These are phyloP conservation scores for Stichopus horrens DNA, from an alignment of 53 echinoderm and acorn worm species.

Conservation along the genomic window DNA sequence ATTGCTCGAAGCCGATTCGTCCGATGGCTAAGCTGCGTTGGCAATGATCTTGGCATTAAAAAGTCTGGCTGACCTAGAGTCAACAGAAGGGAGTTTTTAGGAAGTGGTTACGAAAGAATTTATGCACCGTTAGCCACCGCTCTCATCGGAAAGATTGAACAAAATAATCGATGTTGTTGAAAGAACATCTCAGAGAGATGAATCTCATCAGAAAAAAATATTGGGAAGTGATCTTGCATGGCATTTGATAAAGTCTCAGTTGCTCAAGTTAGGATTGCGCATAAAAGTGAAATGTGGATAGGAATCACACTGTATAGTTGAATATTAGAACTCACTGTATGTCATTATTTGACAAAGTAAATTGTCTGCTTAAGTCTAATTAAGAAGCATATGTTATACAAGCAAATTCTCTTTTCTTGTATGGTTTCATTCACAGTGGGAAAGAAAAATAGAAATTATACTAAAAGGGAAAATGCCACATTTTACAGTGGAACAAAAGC, in stretches of 20 bases:
- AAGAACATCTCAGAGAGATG: neutral
- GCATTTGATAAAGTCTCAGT: neutral
- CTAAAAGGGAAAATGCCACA: too few relatives aligned
- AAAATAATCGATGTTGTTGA: neutral
- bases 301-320: too few relatives aligned
- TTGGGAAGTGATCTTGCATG: neutral
- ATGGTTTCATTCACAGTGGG: too few relatives aligned
- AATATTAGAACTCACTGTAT: too few relatives aligned
- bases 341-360: too few relatives aligned
- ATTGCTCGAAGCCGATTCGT: slow-evolving; percentile 18
- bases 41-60: slow-evolving; percentile 23
- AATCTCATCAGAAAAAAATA: neutral
- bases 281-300: too few relatives aligned
- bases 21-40: slow-evolving; percentile 12
- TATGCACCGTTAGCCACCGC: neutral
- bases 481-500: too few relatives aligned
- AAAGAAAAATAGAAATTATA: too few relatives aligned
- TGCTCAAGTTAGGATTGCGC: too few relatives aligned
- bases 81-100: neutral
- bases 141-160: neutral
- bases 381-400: too few relatives aligned
- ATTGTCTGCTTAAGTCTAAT: too few relatives aligned
- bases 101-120: neutral
- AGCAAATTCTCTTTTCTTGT: too few relatives aligned
- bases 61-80: neutral